phyloP scores from a whole-genome alignment of 2,797 vertebrate genomes.

The Ptychadena robeensis region DNA sequence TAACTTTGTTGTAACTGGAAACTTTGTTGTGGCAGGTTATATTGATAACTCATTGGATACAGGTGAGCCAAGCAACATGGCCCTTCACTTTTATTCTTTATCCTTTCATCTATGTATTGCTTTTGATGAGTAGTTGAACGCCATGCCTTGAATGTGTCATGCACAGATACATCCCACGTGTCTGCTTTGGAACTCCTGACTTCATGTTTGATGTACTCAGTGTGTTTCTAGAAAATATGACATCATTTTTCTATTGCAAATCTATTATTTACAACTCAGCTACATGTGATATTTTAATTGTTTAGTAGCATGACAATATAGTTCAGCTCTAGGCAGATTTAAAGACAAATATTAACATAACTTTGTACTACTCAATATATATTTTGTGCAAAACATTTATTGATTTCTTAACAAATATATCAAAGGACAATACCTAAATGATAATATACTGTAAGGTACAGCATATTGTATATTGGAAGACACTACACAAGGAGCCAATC shows the following conservation, averaged over 20 bases:
- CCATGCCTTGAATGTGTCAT: conserved; percentile 4
- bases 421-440: too few relatives aligned
- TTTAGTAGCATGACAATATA: background rate
- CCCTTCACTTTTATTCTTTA: conserved; percentile 13
- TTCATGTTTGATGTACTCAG: conserved; percentile 33
- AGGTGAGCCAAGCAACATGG: background rate
- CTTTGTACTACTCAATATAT: too few relatives aligned
- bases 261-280: background rate
- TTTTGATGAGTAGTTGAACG: conserved; percentile 64
- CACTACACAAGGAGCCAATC: too few relatives aligned
- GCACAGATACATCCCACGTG: background rate
- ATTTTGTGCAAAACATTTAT: too few relatives aligned
- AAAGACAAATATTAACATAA: background rate
- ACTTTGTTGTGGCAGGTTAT: background rate
- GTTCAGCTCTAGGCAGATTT: too few relatives aligned
- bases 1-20: too few relatives aligned
- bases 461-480: too few relatives aligned
- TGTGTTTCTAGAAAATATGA: background rate
- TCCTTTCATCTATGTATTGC: conserved; percentile 38
- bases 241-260: background rate
- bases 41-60: background rate
- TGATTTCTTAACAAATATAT: too few relatives aligned
- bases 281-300: background rate
- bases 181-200: background rate
- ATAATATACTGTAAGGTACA: too few relatives aligned